Evolutionary conservation across 2,797 vertebrate species (phyloP).

Genomic region (Erethizon dorsatum): DNA sequence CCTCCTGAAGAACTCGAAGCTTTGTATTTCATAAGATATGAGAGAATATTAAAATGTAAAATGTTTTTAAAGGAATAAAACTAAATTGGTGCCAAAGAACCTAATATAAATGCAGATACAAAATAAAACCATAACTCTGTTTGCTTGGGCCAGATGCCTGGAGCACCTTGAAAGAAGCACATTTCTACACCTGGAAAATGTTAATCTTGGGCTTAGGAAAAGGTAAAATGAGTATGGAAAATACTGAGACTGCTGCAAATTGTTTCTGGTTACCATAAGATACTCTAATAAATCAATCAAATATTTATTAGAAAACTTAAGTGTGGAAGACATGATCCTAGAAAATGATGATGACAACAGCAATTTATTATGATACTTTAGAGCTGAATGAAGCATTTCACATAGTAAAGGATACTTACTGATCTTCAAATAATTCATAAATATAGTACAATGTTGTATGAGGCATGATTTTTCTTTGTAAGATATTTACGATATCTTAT

Average conservation of each 20-base stretch:
- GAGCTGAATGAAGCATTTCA: not conserved
- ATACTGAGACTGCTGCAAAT: slow-evolving; percentile 50
- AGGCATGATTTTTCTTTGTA: not conserved
- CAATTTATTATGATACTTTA: not conserved
- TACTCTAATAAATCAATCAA: slow-evolving; percentile 61
- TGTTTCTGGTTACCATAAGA: slow-evolving; percentile 15
- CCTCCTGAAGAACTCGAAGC: not conserved
- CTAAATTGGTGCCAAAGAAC: slow-evolving; percentile 49
- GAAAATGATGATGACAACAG: not conserved
- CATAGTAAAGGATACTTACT: not conserved
- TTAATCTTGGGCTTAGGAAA: slow-evolving; percentile 43
- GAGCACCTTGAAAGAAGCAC: slow-evolving; percentile 58
- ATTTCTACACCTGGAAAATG: slow-evolving; percentile 68
- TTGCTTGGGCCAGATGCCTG: slow-evolving; percentile 58
- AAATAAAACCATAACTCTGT: slow-evolving; percentile 58
- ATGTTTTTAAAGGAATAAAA: slow-evolving; percentile 57
- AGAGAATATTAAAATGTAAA: slow-evolving; percentile 63
- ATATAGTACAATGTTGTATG: not conserved
- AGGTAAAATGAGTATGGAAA: not conserved
- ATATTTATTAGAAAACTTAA: not conserved
- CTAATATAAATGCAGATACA: slow-evolving; percentile 52
- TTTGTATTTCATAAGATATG: slow-evolving; percentile 20
- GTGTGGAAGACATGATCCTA: not conserved
- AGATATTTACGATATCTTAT: slow-evolving; percentile 27
- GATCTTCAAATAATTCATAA: not conserved